These are phyloP conservation scores for Ruditapes philippinarum DNA, from an alignment of 1,140 invertebrate genomes.

Conservation along the genomic window DNA sequence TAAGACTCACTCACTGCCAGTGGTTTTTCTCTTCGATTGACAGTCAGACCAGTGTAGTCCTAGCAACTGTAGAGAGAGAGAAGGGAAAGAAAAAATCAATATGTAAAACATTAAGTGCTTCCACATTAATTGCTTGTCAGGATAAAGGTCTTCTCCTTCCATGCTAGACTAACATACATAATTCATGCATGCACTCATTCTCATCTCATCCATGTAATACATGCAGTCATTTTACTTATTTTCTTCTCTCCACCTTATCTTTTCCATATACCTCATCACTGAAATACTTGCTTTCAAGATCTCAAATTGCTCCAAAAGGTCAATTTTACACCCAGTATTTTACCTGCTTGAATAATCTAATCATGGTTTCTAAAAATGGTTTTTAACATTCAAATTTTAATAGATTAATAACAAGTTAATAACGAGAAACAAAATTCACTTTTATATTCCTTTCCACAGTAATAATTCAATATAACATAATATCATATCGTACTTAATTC, in stretches of 20 bases:
- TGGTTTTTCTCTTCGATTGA: neutral
- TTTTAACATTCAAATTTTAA: too few species aligned
- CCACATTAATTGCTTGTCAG: constrained; percentile 29
- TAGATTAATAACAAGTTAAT: too few species aligned
- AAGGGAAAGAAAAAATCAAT: constrained; percentile 41
- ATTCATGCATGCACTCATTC: constrained; percentile 19
- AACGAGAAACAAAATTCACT: too few species aligned
- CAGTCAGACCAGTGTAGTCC: constrained; percentile 11
- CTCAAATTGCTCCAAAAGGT: too few species aligned
- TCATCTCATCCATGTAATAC: constrained; percentile 4
- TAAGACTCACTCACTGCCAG: constrained; percentile 15
- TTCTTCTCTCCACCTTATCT: neutral
- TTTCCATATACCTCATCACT: too few species aligned
- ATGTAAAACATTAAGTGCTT: constrained; percentile 34
- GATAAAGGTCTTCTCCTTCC: constrained; percentile 2
- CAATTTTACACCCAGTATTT: too few species aligned
- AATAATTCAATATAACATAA: too few species aligned
- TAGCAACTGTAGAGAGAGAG: constrained; percentile 28
- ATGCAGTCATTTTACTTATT: neutral
- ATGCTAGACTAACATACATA: constrained; percentile 22
- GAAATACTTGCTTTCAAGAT: too few species aligned
- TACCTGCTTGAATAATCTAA: too few species aligned
- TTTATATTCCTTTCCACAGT: too few species aligned
- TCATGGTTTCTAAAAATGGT: too few species aligned
- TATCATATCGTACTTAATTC: too few species aligned